Evolutionary conservation across 2,113 vertebrate genomes (phyloP).

Genomic region (Amphiprion ocellaris): DNA sequence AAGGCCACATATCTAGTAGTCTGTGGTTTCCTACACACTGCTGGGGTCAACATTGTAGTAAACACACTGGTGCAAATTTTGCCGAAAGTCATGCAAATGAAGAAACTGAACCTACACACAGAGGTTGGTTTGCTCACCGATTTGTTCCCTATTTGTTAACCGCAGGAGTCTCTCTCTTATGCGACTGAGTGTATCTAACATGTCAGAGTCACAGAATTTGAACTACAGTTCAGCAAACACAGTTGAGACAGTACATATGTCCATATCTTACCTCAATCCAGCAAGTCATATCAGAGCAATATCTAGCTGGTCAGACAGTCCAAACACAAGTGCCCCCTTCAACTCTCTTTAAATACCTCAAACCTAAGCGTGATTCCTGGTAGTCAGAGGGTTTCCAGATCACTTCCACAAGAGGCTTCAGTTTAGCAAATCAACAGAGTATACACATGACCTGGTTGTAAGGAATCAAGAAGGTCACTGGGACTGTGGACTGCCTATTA

Average conservation of each 20-base stretch:
- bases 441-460: too few relatives aligned
- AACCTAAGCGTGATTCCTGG: slow-evolving; percentile 53
- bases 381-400: slow-evolving; percentile 17
- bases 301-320: slow-evolving; percentile 69
- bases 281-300: slow-evolving; percentile 46
- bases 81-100: background rate
- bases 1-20: background rate
- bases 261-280: slow-evolving; percentile 67
- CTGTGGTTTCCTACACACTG: background rate
- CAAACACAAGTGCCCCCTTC: slow-evolving; percentile 53
- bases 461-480: too few relatives aligned
- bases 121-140: background rate
- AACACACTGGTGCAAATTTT: background rate
- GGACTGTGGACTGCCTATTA: too few relatives aligned
- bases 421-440: background rate
- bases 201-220: slow-evolving; percentile 65
- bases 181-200: slow-evolving; percentile 58
- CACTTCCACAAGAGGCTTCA: slow-evolving; percentile 11
- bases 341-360: slow-evolving; percentile 67
- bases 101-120: background rate
- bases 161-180: slow-evolving; percentile 30
- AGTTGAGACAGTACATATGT: slow-evolving; percentile 24
- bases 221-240: slow-evolving; percentile 43
- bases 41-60: background rate
- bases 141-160: background rate